Percentiles rank a stretch among this genome's conserved stretches.
Evolutionary conservation across 1,140 invertebrate genomes (phyloP).

Genomic region (Adoxophyes honmai): DNA sequence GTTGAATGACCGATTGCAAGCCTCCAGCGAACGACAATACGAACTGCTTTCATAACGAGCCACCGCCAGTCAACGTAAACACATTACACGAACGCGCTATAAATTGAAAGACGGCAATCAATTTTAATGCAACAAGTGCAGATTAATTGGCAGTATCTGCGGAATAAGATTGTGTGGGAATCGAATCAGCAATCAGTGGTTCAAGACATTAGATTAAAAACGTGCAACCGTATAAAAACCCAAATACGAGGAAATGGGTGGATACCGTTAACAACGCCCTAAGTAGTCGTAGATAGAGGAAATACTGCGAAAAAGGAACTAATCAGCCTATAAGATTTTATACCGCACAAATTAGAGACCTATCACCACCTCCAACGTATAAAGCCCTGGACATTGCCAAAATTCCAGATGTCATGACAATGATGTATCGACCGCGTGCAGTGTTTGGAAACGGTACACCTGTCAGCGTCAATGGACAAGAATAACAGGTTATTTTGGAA

Average conservation of each 20-base stretch:
- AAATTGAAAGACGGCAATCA: neutral
- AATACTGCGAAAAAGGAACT: too few relatives aligned
- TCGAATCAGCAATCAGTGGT: too few relatives aligned
- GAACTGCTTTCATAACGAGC: slow-evolving; percentile 11
- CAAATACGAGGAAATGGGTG: too few relatives aligned
- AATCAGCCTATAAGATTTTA: too few relatives aligned
- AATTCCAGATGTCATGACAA: slow-evolving; percentile 4
- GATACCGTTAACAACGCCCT: too few relatives aligned
- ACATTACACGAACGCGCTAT: slow-evolving; percentile 1
- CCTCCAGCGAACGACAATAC: slow-evolving; percentile 14
- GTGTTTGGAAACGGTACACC: neutral
- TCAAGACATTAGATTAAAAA: too few relatives aligned
- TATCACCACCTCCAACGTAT: too few relatives aligned
- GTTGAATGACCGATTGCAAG: slow-evolving; percentile 52
- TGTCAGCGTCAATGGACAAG: neutral
- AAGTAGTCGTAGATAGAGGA: too few relatives aligned
- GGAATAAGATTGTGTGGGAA: too few relatives aligned
- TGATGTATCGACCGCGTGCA: slow-evolving; percentile 1
- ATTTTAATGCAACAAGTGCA: neutral
- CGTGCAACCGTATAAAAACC: too few relatives aligned
- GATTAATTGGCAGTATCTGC: neutral
- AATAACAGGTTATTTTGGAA: slow-evolving; percentile 14
- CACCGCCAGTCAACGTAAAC: slow-evolving; percentile 1
- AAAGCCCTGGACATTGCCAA: neutral
- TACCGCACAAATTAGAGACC: too few relatives aligned